Evolutionary conservation across 2,113 vertebrate genomes (phyloP).

Genomic region (Rattus norvegicus): DNA sequence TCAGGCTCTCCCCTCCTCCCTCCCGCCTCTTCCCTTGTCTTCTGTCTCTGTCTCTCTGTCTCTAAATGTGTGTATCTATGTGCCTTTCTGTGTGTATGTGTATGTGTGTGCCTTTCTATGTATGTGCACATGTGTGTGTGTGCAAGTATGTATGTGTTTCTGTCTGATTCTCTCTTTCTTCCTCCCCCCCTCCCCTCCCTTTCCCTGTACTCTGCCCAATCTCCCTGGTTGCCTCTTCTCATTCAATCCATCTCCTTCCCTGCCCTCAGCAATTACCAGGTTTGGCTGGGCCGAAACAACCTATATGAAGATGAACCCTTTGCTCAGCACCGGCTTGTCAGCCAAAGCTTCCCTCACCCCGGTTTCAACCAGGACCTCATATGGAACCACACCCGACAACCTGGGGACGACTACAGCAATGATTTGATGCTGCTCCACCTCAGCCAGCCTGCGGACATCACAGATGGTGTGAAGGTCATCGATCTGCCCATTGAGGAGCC

Average conservation of each 20-base stretch:
- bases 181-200: no score
- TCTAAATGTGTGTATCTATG: background rate
- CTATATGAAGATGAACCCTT: background rate
- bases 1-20: background rate
- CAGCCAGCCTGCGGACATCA: rapidly evolving
- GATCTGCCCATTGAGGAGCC: background rate
- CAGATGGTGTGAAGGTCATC: rapidly evolving
- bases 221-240: background rate
- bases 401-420: background rate
- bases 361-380: background rate
- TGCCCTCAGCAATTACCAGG: conserved; percentile 42
- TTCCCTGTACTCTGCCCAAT: no score
- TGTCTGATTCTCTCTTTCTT: background rate
- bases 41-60: background rate
- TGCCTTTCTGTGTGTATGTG: background rate
- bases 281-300: conserved; percentile 67
- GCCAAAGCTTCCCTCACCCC: background rate
- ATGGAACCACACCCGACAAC: rapidly evolving
- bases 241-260: background rate
- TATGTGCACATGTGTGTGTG: background rate
- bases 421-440: conserved; percentile 73
- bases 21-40: no score
- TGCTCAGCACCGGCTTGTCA: background rate
- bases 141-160: background rate
- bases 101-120: background rate